phyloP scores from a whole-genome alignment of 1,140 invertebrate species.

The Laodelphax striatellus region DNA sequence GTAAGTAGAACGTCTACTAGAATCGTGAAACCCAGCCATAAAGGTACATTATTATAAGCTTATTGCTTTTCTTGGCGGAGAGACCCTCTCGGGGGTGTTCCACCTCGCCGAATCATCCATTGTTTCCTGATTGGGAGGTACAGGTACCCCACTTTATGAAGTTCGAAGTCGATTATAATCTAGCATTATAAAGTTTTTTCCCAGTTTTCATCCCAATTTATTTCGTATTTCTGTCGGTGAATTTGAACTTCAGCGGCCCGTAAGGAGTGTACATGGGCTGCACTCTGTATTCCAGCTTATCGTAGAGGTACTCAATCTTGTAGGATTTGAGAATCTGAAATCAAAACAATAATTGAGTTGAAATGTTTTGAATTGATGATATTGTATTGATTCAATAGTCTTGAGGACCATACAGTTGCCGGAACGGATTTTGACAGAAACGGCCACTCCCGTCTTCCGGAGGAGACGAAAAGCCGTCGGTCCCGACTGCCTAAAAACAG shows the following conservation, averaged over 20 bases:
- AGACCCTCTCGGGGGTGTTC: too few species aligned
- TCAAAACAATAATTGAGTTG: slow-evolving; percentile 34
- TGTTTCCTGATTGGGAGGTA: too few species aligned
- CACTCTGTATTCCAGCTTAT: slow-evolving; percentile 51
- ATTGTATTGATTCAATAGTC: not conserved
- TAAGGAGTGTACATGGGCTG: slow-evolving; percentile 65
- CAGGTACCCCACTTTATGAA: too few species aligned
- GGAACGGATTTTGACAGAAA: not conserved
- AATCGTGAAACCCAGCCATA: too few species aligned
- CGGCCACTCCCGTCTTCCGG: not conserved
- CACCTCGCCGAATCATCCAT: too few species aligned
- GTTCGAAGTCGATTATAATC: too few species aligned
- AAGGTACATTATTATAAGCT: too few species aligned
- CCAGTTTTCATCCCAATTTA: too few species aligned
- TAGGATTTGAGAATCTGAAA: slow-evolving; percentile 55
- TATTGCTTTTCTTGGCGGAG: too few species aligned
- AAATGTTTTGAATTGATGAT: not conserved
- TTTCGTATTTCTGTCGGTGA: slow-evolving; percentile 29
- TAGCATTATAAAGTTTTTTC: too few species aligned
- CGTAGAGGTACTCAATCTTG: slow-evolving; percentile 49
- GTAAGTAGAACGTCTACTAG: too few species aligned
- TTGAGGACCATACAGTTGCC: not conserved
- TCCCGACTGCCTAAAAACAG: not conserved
- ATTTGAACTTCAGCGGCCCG: slow-evolving; percentile 47
- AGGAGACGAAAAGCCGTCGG: not conserved